Percentiles rank a stretch among this genome's conserved stretches.
phyloP scores from a whole-genome alignment of 2,888 invertebrate species.

The Parnassius orleans region DNA sequence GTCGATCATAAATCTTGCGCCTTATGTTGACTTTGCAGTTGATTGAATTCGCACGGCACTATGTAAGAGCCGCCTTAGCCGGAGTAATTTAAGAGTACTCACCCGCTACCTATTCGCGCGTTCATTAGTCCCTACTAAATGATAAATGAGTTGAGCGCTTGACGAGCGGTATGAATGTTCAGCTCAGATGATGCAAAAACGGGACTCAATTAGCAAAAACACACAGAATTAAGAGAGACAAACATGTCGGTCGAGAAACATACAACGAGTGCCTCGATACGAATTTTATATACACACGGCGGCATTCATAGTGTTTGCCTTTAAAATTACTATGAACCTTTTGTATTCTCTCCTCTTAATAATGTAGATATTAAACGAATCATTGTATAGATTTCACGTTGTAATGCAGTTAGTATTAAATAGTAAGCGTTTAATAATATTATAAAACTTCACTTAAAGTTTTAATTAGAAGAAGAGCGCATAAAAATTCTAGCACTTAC shows the following conservation, averaged over 20 bases:
- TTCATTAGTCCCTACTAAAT: slow-evolving; percentile 60
- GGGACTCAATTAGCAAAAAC: slow-evolving; percentile 78
- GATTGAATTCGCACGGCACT: slow-evolving; percentile 69
- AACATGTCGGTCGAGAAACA: slow-evolving; percentile 67
- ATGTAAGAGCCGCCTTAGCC: slow-evolving; percentile 41
- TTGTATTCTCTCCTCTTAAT: no score
- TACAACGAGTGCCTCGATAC: slow-evolving; percentile 71
- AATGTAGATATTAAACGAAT: no score
- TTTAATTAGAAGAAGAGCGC: slow-evolving; percentile 1
- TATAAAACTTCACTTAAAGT: slow-evolving; percentile 5
- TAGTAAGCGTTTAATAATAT: no score
- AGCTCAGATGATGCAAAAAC: slow-evolving; percentile 56
- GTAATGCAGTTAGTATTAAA: no score
- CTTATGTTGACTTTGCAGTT: slow-evolving; percentile 76
- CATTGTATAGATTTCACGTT: no score
- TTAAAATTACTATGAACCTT: slow-evolving; percentile 65
- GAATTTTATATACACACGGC: slow-evolving; percentile 79
- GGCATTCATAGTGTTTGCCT: slow-evolving; percentile 76
- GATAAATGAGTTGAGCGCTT: slow-evolving; percentile 51
- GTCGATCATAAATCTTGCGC: slow-evolving; percentile 81
- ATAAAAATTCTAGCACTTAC: slow-evolving; percentile 9
- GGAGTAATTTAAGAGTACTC: slow-evolving; percentile 32
- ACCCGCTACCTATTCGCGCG: slow-evolving; percentile 34
- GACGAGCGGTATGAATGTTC: slow-evolving; percentile 42
- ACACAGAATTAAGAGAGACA: slow-evolving; percentile 77